A percentile compares a stretch with the other conserved stretches of the same genome.
Conservation (phyloP, 2,888 invertebrate genomes). For the Pasiphila rectangulata region DNA sequence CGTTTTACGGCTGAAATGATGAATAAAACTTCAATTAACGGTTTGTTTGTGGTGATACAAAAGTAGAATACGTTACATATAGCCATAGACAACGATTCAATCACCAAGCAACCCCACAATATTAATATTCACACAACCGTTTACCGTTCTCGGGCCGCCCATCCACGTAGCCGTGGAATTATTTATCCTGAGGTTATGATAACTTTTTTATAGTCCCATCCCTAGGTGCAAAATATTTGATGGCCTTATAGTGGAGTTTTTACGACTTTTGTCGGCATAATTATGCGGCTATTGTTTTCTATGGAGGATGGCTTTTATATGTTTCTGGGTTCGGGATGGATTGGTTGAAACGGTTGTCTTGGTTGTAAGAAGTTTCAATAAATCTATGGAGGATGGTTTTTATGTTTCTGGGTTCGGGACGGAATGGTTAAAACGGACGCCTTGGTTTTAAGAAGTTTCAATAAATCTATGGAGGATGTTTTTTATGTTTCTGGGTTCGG, state of each 20-base stretch:
- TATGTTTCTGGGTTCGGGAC: no score
- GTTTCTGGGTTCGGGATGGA: slow-evolving; percentile 24
- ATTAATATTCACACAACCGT: slow-evolving; percentile 20
- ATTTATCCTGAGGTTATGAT: slow-evolving; percentile 31
- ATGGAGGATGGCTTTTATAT: slow-evolving; percentile 38
- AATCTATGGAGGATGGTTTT: no score
- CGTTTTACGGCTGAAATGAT: no score
- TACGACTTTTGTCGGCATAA: slow-evolving; percentile 56
- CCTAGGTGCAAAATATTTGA: slow-evolving; percentile 70
- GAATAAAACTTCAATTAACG: no score
- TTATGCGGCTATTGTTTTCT: slow-evolving; percentile 62
- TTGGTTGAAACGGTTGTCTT: no score
- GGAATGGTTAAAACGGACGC: no score
- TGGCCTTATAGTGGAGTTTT: slow-evolving; percentile 53
- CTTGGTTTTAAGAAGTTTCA: no score
- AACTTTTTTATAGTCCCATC: slow-evolving; percentile 37
- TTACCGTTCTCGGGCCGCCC: slow-evolving; percentile 16
- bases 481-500: no score
- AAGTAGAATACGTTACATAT: no score
- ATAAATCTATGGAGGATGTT: no score
- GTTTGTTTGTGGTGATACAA: no score
- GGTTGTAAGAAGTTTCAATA: no score
- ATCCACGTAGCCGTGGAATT: slow-evolving; percentile 29
- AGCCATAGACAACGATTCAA: not conserved
- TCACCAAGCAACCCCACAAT: slow-evolving; percentile 1